Conservation (phyloP, 2,888 invertebrate genomes). For the Agriopis leucophaearia region DNA sequence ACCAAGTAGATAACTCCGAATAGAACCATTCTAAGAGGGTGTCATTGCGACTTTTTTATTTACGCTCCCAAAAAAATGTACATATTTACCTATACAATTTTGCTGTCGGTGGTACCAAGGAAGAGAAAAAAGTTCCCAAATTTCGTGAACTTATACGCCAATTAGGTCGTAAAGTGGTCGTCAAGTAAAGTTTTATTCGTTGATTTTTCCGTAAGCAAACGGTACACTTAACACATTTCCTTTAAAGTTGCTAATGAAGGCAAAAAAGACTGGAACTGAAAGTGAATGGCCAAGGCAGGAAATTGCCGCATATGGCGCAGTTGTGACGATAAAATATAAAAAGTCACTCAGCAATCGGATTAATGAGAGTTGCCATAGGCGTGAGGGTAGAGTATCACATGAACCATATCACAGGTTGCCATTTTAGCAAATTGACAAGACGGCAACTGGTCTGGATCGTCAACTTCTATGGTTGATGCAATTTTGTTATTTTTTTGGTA, state of each 20-base stretch:
- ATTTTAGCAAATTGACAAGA: too few species aligned
- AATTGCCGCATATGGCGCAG: constrained; percentile 36
- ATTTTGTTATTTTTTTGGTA: too few species aligned
- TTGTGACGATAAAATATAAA: constrained; percentile 35
- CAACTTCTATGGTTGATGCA: too few species aligned
- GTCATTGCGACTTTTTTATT: background rate
- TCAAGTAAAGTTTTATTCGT: constrained; percentile 10
- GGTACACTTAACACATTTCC: constrained; percentile 18
- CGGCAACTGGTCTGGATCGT: too few species aligned
- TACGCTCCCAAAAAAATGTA: background rate
- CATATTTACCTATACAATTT: background rate
- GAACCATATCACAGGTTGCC: too few species aligned
- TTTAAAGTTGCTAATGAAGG: constrained; percentile 28
- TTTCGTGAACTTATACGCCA: constrained; percentile 4
- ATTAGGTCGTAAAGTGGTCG: constrained; percentile 2
- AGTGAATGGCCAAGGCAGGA: constrained; percentile 33
- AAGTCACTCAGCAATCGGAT: constrained; percentile 31
- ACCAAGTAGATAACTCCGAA: constrained; percentile 2
- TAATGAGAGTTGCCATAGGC: constrained; percentile 37
- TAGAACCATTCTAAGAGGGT: background rate
- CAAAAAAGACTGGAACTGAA: constrained; percentile 28
- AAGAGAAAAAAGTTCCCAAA: background rate
- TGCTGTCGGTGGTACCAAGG: too few species aligned
- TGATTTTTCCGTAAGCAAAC: constrained; percentile 11
- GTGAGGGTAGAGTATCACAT: too few species aligned